Conservation (phyloP, 2,888 invertebrate species). For the Caenorhabditis wallacei region DNA sequence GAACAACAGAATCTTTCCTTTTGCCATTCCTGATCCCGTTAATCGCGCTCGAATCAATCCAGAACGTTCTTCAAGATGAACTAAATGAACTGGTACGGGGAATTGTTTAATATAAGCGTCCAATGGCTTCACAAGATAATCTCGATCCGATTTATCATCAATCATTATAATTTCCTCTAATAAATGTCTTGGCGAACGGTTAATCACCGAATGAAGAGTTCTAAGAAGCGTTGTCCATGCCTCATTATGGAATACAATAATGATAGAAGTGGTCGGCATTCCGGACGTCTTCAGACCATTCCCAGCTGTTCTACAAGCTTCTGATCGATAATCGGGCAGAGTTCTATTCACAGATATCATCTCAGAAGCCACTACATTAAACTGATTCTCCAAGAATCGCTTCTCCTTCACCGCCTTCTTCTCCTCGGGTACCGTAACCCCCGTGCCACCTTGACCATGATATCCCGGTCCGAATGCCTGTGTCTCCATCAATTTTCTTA, state of each 20-base stretch:
- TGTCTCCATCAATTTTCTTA: constrained; percentile 56
- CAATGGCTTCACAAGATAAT: constrained; percentile 80
- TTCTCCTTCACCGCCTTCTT: constrained; percentile 75
- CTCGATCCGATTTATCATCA: constrained; percentile 82
- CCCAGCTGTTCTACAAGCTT: constrained; percentile 59
- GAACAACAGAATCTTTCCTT: constrained; percentile 95
- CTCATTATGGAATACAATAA: constrained; percentile 99
- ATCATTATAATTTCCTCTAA: constrained; percentile 83
- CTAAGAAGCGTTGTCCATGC: constrained; percentile 97
- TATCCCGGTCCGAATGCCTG: constrained; percentile 69
- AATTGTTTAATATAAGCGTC: constrained; percentile 79
- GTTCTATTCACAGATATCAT: constrained; percentile 97
- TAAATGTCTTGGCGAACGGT: constrained; percentile 78
- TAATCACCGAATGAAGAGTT: constrained; percentile 83
- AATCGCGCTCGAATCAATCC: constrained; percentile 96
- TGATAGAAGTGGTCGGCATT: constrained; percentile 95
- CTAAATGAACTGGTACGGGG: constrained; percentile 88
- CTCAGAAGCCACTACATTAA: constrained; percentile 89
- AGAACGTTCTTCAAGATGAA: constrained; percentile 93
- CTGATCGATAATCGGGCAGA: constrained; percentile 90
- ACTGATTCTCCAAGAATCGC: constrained; percentile 88
- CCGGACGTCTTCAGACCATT: constrained; percentile 74
- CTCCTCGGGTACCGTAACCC: constrained; percentile 76
- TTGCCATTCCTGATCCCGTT: constrained; percentile 93
- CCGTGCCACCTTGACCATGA: constrained; percentile 80